These are phyloP conservation scores for Lepetodrilus schrolli DNA, from an alignment of 2,888 invertebrate species.

Conservation along the genomic window DNA sequence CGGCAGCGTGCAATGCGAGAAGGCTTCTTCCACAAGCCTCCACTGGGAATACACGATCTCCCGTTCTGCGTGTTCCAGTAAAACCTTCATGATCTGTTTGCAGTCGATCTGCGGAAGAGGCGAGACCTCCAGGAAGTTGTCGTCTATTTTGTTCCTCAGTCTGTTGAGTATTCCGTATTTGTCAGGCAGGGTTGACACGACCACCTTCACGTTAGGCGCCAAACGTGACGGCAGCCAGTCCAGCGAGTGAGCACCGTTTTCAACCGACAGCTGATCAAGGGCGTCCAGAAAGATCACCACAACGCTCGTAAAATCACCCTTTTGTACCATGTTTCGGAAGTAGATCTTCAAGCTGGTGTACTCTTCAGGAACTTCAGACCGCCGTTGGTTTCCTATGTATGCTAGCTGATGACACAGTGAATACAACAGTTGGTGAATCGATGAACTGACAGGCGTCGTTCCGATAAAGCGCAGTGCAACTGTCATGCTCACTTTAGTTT, in stretches of 20 bases:
- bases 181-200: slow-evolving; percentile 59
- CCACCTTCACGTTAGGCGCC: slow-evolving; percentile 60
- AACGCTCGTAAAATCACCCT: slow-evolving; percentile 59
- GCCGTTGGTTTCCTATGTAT: slow-evolving; percentile 42
- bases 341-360: slow-evolving; percentile 53
- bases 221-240: slow-evolving; percentile 66
- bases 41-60: slow-evolving; percentile 60
- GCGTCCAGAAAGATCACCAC: slow-evolving; percentile 64
- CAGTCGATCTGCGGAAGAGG: slow-evolving; percentile 54
- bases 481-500: slow-evolving; percentile 45
- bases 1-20: slow-evolving; percentile 54
- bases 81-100: slow-evolving; percentile 54
- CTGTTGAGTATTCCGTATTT: slow-evolving; percentile 53
- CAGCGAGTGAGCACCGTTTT: slow-evolving; percentile 59
- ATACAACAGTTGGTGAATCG: slow-evolving; percentile 53
- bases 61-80: slow-evolving; percentile 48
- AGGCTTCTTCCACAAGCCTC: slow-evolving; percentile 53
- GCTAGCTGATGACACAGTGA: slow-evolving; percentile 65
- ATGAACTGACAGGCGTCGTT: slow-evolving; percentile 64
- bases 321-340: slow-evolving; percentile 53
- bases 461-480: slow-evolving; percentile 65
- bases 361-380: slow-evolving; percentile 50
- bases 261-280: slow-evolving; percentile 57
- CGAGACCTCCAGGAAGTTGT: slow-evolving; percentile 48
- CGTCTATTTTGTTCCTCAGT: slow-evolving; percentile 51